Conservation (phyloP, 1,140 invertebrate species). For the Polypedilum vanderplanki region DNA sequence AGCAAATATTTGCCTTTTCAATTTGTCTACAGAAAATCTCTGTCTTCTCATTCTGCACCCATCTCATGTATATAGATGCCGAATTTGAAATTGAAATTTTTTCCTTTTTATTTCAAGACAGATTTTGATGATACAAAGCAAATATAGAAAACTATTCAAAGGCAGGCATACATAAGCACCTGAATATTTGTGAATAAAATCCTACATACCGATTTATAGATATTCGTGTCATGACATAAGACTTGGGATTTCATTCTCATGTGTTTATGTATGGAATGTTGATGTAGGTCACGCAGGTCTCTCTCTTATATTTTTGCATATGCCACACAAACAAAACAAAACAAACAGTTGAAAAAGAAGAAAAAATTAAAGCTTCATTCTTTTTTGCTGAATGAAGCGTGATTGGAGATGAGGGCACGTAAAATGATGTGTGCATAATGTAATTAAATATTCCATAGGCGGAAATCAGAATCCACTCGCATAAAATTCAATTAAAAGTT, state of each 20-base stretch:
- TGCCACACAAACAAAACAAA: no score
- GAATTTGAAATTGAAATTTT: no score
- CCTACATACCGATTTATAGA: not conserved
- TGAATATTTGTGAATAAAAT: not conserved
- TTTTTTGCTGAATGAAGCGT: not conserved
- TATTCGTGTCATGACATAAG: slow-evolving; percentile 5
- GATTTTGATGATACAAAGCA: slow-evolving; percentile 11
- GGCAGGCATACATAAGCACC: not conserved
- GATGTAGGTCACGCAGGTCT: slow-evolving; percentile 9
- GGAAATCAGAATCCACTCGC: slow-evolving; percentile 15
- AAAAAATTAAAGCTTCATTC: not conserved
- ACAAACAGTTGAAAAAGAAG: no score
- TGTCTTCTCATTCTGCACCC: not conserved
- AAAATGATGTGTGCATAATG: not conserved
- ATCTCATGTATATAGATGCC: not conserved
- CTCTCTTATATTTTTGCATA: not conserved
- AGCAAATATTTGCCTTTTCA: slow-evolving; percentile 26
- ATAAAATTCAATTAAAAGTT: slow-evolving; percentile 28
- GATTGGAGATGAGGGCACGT: not conserved
- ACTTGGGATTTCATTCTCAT: not conserved
- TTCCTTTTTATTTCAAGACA: not conserved
- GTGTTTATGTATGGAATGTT: not conserved
- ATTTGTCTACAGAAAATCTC: slow-evolving; percentile 23
- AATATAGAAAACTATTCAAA: not conserved
- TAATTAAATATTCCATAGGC: slow-evolving; percentile 17